Evolutionary conservation across 2,888 invertebrate species (phyloP).

Genomic region (Resseliella maxima): DNA sequence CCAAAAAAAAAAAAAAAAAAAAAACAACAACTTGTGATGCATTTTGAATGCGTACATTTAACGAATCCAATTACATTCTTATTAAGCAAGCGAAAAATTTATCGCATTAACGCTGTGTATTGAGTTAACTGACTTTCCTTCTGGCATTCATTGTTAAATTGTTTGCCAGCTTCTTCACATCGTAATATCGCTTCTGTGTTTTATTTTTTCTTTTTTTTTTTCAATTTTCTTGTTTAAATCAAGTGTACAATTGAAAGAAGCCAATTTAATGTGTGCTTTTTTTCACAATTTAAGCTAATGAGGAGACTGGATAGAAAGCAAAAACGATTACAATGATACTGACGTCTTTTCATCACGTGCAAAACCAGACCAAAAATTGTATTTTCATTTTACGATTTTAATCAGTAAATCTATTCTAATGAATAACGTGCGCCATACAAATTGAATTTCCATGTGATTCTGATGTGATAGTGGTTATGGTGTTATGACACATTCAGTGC

Average conservation of each 20-base stretch:
- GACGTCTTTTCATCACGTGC: neutral
- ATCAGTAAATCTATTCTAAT: neutral
- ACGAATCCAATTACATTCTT: constrained; percentile 22
- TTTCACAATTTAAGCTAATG: neutral
- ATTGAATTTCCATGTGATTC: neutral
- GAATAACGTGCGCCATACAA: neutral
- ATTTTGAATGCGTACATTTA: neutral
- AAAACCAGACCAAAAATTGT: constrained; percentile 20
- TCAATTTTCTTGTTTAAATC: neutral
- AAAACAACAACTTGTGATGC: neutral
- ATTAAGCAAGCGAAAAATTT: constrained; percentile 38
- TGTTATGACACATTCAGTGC: neutral
- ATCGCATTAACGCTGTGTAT: constrained; percentile 15
- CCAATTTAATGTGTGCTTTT: neutral
- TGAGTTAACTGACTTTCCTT: neutral
- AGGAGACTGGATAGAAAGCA: constrained; percentile 35
- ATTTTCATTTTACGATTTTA: constrained; percentile 1
- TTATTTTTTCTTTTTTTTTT: neutral
- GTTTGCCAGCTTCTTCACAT: neutral
- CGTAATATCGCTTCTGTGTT: neutral
- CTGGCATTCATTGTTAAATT: neutral
- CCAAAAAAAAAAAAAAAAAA: neutral
- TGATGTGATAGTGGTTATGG: too few species aligned
- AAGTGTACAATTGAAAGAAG: constrained; percentile 1
- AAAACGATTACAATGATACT: constrained; percentile 7